Evolutionary conservation across 1,140 invertebrate species (phyloP).

Genomic region (Phortica variegata): DNA sequence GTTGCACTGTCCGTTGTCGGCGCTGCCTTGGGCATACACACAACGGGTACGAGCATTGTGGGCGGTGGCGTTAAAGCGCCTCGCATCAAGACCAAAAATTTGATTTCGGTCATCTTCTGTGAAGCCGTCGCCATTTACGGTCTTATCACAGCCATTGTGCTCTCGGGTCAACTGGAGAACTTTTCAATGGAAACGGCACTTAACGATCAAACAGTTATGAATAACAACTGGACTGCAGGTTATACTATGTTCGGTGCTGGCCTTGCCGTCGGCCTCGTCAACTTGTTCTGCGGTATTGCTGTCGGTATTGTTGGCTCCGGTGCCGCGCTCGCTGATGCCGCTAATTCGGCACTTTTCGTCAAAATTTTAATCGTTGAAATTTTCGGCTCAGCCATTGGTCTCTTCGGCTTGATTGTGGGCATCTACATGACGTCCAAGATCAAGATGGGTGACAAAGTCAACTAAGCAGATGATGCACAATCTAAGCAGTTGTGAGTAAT

Average conservation of each 20-base stretch:
- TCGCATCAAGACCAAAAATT: slow-evolving; percentile 98
- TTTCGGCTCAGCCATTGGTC: slow-evolving; percentile 95
- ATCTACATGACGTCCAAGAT: slow-evolving; percentile 83
- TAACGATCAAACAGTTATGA: slow-evolving; percentile 44
- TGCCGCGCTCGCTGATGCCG: slow-evolving; percentile 93
- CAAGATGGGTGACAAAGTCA: slow-evolving; percentile 62
- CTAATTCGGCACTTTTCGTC: slow-evolving; percentile 91
- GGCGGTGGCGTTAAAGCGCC: slow-evolving; percentile 98
- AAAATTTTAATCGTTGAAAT: slow-evolving; percentile 98
- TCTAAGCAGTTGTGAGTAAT: slow-evolving; percentile 17
- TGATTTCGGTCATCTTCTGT: slow-evolving; percentile 99
- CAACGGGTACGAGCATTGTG: slow-evolving; percentile 93
- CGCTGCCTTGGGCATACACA: slow-evolving; percentile 96
- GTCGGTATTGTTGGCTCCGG: slow-evolving; percentile 96
- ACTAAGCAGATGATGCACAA: slow-evolving; percentile 3
- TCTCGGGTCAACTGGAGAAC: slow-evolving; percentile 77
- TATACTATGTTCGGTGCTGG: slow-evolving; percentile 97
- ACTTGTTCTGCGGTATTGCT: slow-evolving; percentile 92
- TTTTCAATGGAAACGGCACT: slow-evolving; percentile 56
- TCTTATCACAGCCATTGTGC: slow-evolving; percentile 96
- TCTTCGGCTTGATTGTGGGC: slow-evolving; percentile 97
- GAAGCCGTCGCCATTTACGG: slow-evolving; percentile 99
- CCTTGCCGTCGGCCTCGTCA: slow-evolving; percentile 88
- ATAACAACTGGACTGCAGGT: slow-evolving; percentile 74
- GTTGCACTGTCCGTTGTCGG: slow-evolving; percentile 96